Evolutionary conservation across 2,888 invertebrate species (phyloP), one percentile per base, ranked within the genome.

Genomic region (Pyrgus malvae): DNA sequence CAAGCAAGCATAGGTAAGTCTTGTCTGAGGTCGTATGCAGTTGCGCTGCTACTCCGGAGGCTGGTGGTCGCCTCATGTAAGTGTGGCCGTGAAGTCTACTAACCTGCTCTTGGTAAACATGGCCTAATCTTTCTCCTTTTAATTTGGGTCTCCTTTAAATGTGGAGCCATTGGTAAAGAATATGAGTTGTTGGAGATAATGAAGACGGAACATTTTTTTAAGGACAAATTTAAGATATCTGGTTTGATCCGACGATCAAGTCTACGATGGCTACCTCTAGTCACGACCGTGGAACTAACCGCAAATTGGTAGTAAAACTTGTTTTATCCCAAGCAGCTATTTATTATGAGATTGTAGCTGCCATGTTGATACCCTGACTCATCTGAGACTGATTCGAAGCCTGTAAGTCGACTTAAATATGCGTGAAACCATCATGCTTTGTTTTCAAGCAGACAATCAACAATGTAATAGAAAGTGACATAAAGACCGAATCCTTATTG

Each of bases 221-320:
- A n/a, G n/a, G n/a, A n/a, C n/a, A n/a, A n/a, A n/a, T n/a, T n/a
- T n/a, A n/a, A n/a, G n/a, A n/a, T n/a, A n/a, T n/a, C 6, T 35
- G 1, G 17, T 37, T 8, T 37, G 33, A 16, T 3, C 16, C 8
- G 37, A 19, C 37, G 17, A 21, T 31, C 21, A 8, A 49, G 25
- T 11, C 9, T 12, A 25, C n/a, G 11, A 41, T 53, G 44, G 51
- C 35, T 11, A 51, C 17, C n/a, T 7, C 11, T 37, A 51, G 45
- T 45, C 45, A 46, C 45, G 46, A 46, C 46, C 38, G 46, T 51
- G 51, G 68, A 69, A 64, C 69, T 70, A 76, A 81, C 79, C 79
- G 75, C 80, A 76, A 76, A 77, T 71, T 68, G 67, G 67, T 64
- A 65, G 66, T 67, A 66, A 68, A 75, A 77, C 73, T 76, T 65